Evolutionary conservation across 1,140 invertebrate species (phyloP).

Genomic region (Conus ventricosus): DNA sequence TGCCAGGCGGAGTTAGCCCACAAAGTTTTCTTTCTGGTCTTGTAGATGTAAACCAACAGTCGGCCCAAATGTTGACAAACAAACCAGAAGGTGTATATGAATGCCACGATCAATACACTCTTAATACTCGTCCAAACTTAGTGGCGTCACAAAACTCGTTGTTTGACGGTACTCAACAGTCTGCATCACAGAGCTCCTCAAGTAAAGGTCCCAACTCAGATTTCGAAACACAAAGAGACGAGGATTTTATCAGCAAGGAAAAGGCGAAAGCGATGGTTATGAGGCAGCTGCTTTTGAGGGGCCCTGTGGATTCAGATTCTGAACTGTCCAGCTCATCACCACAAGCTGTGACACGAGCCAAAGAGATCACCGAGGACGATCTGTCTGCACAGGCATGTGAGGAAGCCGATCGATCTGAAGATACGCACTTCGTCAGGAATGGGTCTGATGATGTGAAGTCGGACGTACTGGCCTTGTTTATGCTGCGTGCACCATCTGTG

Average conservation of each 20-base stretch:
- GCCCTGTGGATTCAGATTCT: not conserved
- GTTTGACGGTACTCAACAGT: not conserved
- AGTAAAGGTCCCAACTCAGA: not conserved
- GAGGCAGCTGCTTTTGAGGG: conserved; percentile 9
- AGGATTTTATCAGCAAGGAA: not conserved
- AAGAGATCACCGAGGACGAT: not conserved
- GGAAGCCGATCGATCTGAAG: not conserved
- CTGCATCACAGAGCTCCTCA: not conserved
- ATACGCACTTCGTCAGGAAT: not conserved
- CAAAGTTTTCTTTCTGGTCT: not conserved
- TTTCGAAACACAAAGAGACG: not conserved
- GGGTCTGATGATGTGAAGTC: not conserved
- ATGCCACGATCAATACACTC: too few species aligned
- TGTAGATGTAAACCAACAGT: not conserved
- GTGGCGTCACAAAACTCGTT: not conserved
- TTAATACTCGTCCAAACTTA: too few species aligned
- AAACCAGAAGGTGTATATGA: not conserved
- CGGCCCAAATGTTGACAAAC: not conserved
- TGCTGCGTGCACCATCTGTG: not conserved
- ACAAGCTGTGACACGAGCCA: not conserved
- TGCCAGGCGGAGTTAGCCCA: not conserved
- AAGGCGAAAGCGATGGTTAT: not conserved
- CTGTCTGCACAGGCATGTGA: not conserved
- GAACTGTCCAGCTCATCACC: not conserved
- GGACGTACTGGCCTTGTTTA: not conserved